Evolutionary conservation across 2,113 vertebrate species (phyloP), one percentile per base, ranked within the genome.

Genomic region (Podarcis raffonei): DNA sequence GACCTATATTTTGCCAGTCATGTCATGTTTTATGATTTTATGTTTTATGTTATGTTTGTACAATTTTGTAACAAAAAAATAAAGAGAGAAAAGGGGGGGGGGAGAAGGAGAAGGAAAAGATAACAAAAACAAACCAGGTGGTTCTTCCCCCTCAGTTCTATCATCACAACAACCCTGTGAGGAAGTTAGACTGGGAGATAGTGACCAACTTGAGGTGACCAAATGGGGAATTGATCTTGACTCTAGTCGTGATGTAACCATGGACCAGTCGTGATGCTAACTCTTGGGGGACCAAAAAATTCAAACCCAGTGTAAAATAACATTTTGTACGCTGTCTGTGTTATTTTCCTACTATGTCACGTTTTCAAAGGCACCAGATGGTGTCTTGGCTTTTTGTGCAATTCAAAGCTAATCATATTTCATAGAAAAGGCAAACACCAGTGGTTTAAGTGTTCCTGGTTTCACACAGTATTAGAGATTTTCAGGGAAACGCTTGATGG

Each of bases 391-490:
- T 93, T 86, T 25, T 78, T 89, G 88, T 90, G 71, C 37, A 30
- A 91, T 87, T 90, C 77, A 91, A 83, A 93, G 72, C 81, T 88
- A 84, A 66, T 57, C 15, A 74, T 72, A 18, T 65, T 88, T 90
- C 90, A 90, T 82, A 87, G 57, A 78, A 90, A 89, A 93, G 75
- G 68, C 83, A 87, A 77, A 85, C 65, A 90, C 71, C 42, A 74
- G 81, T 89, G 92, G 87, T 78, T 84, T 69, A 80, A 83, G 86
- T 69, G 53, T 84, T 90, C 69, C 78, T 1, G 0, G 27, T 32
- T 89, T 86, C 86, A 93, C 77, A 84, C 83, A 86, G 85, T 75
- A 89, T 89, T 92, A 35, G 78, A 93, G 87, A 85, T 79, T 89
- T 85, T 87, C 87, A 79, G 90, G 81, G 93, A 89, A 87, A 87